phyloP scores from a whole-genome alignment of 1,140 invertebrate species.

The Euglossa dilemma region DNA sequence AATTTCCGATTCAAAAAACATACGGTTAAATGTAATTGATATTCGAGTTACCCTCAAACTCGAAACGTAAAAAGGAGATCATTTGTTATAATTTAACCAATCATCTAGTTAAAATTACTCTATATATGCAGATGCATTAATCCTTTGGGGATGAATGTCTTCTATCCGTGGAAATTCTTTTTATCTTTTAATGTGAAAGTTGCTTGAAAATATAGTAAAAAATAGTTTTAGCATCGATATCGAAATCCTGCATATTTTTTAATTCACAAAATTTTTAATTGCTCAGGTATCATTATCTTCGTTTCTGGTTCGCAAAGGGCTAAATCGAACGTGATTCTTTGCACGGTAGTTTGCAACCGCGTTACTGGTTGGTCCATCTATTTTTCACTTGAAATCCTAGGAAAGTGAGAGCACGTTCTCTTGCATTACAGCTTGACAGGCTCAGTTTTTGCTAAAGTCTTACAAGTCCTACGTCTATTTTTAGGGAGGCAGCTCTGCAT shows the following conservation, averaged over 20 bases:
- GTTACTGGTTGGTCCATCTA: background rate
- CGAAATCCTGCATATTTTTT: no score
- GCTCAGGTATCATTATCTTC: no score
- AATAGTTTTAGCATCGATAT: no score
- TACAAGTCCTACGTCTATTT: constrained; percentile 5
- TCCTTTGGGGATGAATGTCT: no score
- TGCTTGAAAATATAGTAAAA: no score
- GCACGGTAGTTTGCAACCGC: background rate
- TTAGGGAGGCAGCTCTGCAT: constrained; percentile 32
- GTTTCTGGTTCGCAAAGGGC: no score
- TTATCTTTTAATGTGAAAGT: no score
- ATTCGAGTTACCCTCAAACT: no score
- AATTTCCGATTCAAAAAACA: no score
- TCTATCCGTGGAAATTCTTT: no score
- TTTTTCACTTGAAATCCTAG: constrained; percentile 14
- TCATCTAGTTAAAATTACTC: background rate
- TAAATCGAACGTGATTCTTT: background rate
- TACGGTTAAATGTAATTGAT: no score
- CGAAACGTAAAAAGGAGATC: background rate
- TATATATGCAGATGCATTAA: background rate
- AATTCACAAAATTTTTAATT: no score
- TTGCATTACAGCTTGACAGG: constrained; percentile 9
- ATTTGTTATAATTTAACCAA: background rate
- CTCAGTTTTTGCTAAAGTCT: constrained; percentile 18
- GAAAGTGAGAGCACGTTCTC: constrained; percentile 1